Percentiles rank a stretch among this genome's conserved stretches.
Conservation (phyloP, 2,113 vertebrate species). For the Axis porcinus region DNA sequence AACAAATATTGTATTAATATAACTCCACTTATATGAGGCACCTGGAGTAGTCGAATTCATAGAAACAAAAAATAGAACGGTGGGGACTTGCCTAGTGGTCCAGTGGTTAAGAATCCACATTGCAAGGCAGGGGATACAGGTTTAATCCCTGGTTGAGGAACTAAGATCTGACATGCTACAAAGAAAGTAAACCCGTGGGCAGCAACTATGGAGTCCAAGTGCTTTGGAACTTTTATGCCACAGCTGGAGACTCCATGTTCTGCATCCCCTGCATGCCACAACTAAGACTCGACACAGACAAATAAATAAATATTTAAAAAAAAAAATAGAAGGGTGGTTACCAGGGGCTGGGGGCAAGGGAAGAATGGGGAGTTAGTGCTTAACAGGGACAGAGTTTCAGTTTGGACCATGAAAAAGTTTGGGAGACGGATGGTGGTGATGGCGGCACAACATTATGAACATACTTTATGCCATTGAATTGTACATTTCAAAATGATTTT, state of each 20-base stretch:
- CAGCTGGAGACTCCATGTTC: neutral
- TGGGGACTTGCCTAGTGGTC: neutral
- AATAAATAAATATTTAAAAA: neutral
- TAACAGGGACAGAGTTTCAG: neutral
- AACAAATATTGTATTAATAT: neutral
- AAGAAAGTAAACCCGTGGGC: neutral
- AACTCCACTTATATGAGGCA: neutral
- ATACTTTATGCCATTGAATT: neutral
- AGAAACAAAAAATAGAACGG: neutral
- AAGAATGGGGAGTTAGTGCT: neutral
- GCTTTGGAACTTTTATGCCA: neutral
- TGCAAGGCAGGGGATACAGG: neutral
- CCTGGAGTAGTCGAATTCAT: neutral
- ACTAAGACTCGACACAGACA: neutral
- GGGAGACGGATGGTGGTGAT: neutral
- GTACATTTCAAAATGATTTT: neutral
- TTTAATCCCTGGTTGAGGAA: neutral
- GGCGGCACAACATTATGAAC: neutral
- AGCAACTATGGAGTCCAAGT: neutral
- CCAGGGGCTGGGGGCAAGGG: neutral
- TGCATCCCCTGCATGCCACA: neutral
- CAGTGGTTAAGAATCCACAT: neutral
- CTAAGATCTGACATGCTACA: neutral
- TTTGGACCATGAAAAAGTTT: neutral
- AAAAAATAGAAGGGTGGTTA: neutral